Percentiles rank a stretch among this genome's conserved stretches.
Evolutionary conservation across 2,113 vertebrate genomes (phyloP).

Genomic region (Oreotragus oreotragus): DNA sequence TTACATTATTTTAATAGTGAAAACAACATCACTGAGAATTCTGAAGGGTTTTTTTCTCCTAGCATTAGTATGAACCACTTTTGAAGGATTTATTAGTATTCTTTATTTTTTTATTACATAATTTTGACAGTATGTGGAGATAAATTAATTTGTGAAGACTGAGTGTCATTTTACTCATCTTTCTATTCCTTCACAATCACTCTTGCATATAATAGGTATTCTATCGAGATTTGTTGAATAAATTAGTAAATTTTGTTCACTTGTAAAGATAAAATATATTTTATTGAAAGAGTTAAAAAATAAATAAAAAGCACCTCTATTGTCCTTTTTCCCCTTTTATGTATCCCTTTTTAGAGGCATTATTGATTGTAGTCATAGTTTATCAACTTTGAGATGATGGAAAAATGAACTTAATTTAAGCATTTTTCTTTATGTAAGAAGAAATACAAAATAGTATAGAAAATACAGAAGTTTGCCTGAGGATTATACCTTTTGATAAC

Average conservation of each 20-base stretch:
- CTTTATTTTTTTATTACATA: background rate
- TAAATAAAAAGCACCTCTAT: background rate
- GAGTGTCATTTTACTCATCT: background rate
- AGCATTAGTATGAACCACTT: background rate
- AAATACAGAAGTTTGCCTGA: conserved; percentile 20
- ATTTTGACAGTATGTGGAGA: background rate
- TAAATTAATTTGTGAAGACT: background rate
- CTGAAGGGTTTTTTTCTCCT: background rate
- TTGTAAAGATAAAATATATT: background rate
- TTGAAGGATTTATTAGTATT: background rate
- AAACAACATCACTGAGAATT: background rate
- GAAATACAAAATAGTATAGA: background rate
- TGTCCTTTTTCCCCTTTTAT: background rate
- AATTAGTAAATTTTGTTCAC: background rate
- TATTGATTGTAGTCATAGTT: background rate
- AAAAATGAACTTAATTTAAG: background rate
- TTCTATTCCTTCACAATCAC: background rate
- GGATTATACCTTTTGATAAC: background rate
- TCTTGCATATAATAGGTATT: background rate
- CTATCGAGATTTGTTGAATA: background rate
- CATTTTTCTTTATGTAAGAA: background rate
- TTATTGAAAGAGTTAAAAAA: background rate
- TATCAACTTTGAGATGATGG: background rate
- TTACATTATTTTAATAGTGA: background rate
- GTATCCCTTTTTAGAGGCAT: background rate